Conservation (phyloP, 2,888 invertebrate species). For the Hydraecia micacea region DNA sequence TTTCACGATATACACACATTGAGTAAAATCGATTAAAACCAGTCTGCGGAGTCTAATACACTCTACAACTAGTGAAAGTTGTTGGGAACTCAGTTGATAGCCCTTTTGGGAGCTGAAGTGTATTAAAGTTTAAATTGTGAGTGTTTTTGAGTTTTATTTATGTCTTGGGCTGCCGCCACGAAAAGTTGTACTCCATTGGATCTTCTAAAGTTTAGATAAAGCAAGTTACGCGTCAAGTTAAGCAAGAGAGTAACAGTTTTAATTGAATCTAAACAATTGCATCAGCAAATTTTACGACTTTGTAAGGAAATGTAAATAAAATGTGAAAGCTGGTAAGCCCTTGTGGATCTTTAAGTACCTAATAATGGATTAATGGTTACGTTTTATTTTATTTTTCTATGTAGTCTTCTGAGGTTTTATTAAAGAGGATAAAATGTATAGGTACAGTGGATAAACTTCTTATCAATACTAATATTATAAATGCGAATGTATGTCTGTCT, state of each 20-base stretch:
- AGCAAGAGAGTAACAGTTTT: slow-evolving; percentile 45
- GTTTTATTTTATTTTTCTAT: background rate
- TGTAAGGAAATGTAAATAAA: slow-evolving; percentile 37
- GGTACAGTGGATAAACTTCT: too few species aligned
- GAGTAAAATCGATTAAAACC: slow-evolving; percentile 68
- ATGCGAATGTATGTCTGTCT: too few species aligned
- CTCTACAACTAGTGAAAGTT: slow-evolving; percentile 68
- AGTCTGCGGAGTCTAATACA: slow-evolving; percentile 60
- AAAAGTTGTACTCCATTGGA: slow-evolving; percentile 46
- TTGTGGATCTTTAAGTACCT: slow-evolving; percentile 21
- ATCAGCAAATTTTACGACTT: slow-evolving; percentile 45
- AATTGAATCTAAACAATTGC: slow-evolving; percentile 62
- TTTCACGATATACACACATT: slow-evolving; percentile 63
- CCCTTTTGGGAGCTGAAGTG: slow-evolving; percentile 64
- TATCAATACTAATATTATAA: too few species aligned
- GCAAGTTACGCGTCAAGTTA: slow-evolving; percentile 28
- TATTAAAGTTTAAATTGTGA: slow-evolving; percentile 65
- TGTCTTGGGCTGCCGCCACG: slow-evolving; percentile 56
- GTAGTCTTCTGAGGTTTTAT: background rate
- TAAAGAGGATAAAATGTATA: background rate
- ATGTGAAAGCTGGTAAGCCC: slow-evolving; percentile 8
- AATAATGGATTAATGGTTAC: background rate
- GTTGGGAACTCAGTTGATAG: slow-evolving; percentile 64
- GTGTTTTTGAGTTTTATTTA: slow-evolving; percentile 61
- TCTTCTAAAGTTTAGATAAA: slow-evolving; percentile 52